Evolutionary conservation across 1,140 invertebrate species (phyloP).

Genomic region (Drosophila serrata): DNA sequence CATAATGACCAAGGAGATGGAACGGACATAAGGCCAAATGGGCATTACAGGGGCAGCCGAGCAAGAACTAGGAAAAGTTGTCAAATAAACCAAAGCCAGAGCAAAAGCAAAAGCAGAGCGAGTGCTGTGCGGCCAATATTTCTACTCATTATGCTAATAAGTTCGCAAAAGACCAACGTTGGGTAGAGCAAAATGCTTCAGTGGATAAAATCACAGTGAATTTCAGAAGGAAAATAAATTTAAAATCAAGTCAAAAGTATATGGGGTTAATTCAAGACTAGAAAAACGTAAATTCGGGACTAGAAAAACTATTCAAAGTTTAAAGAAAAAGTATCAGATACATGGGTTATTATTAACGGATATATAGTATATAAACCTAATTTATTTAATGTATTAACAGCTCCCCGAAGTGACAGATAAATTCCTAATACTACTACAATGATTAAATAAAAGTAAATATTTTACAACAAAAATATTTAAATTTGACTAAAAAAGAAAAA

Average conservation of each 20-base stretch:
- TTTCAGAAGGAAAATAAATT: constrained; percentile 8
- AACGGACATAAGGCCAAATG: constrained; percentile 40
- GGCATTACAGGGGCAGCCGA: constrained; percentile 39
- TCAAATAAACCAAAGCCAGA: constrained; percentile 64
- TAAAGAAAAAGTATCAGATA: background rate
- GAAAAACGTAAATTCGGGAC: too few species aligned
- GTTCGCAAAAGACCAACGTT: constrained; percentile 47
- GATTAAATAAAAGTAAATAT: too few species aligned
- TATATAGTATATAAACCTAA: too few species aligned
- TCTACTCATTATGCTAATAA: constrained; percentile 82
- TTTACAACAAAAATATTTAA: too few species aligned
- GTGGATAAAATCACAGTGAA: constrained; percentile 7
- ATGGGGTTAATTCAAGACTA: too few species aligned
- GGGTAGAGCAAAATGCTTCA: constrained; percentile 12
- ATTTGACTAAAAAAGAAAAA: too few species aligned
- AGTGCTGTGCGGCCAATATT: constrained; percentile 59
- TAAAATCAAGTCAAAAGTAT: background rate
- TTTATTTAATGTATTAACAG: too few species aligned
- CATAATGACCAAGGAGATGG: constrained; percentile 70
- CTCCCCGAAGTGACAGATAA: too few species aligned
- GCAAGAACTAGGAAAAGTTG: constrained; percentile 64
- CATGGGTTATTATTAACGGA: too few species aligned
- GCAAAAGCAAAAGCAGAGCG: constrained; percentile 3
- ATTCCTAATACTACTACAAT: too few species aligned
- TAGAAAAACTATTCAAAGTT: background rate